Evolutionary conservation across 1,140 invertebrate species (phyloP).

Genomic region (Drosophila athabasca): DNA sequence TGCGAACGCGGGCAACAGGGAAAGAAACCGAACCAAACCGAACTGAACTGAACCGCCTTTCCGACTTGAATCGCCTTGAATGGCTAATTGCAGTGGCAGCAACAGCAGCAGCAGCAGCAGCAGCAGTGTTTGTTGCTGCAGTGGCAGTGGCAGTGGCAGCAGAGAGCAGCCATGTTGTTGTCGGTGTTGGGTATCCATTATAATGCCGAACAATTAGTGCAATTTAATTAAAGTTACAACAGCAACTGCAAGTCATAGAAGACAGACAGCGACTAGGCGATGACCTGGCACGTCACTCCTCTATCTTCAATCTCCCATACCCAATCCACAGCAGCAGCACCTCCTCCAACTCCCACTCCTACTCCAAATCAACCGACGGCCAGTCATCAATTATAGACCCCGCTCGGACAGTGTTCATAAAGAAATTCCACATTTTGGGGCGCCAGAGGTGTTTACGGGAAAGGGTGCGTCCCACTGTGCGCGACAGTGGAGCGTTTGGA

Average conservation of each 20-base stretch:
- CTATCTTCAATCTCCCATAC: background rate
- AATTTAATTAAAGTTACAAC: slow-evolving; percentile 78
- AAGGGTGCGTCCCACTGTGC: slow-evolving; percentile 53
- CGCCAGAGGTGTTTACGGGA: slow-evolving; percentile 35
- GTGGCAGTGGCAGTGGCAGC: no score
- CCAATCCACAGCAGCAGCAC: background rate
- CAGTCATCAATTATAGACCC: slow-evolving; percentile 49
- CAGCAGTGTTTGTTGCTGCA: background rate
- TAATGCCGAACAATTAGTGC: slow-evolving; percentile 76
- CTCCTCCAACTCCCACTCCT: background rate
- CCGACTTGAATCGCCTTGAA: slow-evolving; percentile 40
- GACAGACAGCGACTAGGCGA: slow-evolving; percentile 39
- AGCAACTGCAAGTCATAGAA: slow-evolving; percentile 65
- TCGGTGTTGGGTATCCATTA: slow-evolving; percentile 64
- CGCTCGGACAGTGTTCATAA: slow-evolving; percentile 1
- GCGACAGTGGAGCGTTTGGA: slow-evolving; percentile 54
- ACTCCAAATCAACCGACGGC: slow-evolving; percentile 29
- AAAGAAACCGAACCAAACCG: background rate
- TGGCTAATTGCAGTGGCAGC: slow-evolving; percentile 62
- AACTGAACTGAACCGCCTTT: slow-evolving; percentile 40
- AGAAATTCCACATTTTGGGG: slow-evolving; percentile 40
- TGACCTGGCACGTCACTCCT: slow-evolving; percentile 74
- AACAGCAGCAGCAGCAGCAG: slow-evolving; percentile 12
- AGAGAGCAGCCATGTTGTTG: slow-evolving; percentile 8
- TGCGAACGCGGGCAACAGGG: slow-evolving; percentile 15